These are phyloP conservation scores for Lepidurus apus DNA, from an alignment of 1,140 invertebrate genomes.

Conservation along the genomic window DNA sequence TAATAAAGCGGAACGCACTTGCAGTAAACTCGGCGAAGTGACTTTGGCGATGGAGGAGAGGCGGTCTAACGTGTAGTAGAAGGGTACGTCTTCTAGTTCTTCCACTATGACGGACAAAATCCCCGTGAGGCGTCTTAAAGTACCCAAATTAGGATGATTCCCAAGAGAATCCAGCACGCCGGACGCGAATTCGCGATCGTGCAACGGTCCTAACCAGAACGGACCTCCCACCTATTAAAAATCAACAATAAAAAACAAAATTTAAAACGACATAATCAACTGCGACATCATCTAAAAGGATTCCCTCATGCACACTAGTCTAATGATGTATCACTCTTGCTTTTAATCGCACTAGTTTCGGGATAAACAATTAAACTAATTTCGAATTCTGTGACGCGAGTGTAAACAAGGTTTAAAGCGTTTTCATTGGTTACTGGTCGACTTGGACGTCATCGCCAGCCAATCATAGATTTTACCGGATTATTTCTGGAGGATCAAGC, in stretches of 20 bases:
- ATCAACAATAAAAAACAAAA: not conserved
- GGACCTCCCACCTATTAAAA: slow-evolving; percentile 73
- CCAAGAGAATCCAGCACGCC: slow-evolving; percentile 47
- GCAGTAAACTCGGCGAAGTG: slow-evolving; percentile 49
- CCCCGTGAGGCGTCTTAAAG: slow-evolving; percentile 67
- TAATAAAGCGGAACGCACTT: slow-evolving; percentile 77
- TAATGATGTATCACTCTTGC: too few species aligned
- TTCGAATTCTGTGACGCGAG: too few species aligned
- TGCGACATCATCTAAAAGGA: too few species aligned
- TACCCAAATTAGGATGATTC: slow-evolving; percentile 52
- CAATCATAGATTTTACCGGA: too few species aligned
- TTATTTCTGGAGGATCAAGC: too few species aligned
- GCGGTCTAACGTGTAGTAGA: slow-evolving; percentile 74
- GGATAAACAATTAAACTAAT: too few species aligned
- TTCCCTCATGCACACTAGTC: too few species aligned
- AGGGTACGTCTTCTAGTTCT: slow-evolving; percentile 74
- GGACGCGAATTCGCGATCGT: slow-evolving; percentile 69
- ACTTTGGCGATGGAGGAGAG: slow-evolving; percentile 59
- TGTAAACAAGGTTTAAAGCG: too few species aligned
- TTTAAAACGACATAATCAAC: too few species aligned
- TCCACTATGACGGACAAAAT: slow-evolving; percentile 64
- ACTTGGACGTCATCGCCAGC: too few species aligned
- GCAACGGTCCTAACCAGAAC: slow-evolving; percentile 82
- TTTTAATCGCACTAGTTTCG: too few species aligned
- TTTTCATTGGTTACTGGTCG: too few species aligned